Base-by-base conservation (phyloP, 2,797 vertebrate species). In the Enteromius trimaculatus region DNA sequence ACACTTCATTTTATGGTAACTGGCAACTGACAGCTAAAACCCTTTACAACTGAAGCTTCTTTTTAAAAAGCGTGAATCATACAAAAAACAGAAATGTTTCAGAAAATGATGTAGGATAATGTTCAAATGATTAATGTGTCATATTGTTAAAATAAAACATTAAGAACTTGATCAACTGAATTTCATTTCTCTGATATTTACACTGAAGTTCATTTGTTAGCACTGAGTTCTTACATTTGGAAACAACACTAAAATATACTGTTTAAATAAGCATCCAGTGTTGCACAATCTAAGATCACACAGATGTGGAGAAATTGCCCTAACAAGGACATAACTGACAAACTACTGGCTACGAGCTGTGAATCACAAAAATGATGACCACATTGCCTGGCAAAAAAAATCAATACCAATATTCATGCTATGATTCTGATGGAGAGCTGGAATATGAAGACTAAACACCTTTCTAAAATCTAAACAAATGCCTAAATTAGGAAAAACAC, bases 1-100 rank as follows among this genome's bases (percentile, higher is more conserved):
- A 92, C 93, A 91, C 39, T 58, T 79, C 23, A 60, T 23, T 72
- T 79, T 87, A 42, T 55, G 7, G 66, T 86, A 84, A 86, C 76
- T 31, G 26, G 44, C 66, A 71, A 65, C 39, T 42, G 37, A 44
- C 71, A 16, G 60, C 47, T 16, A 19, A 21, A 9, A 29, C 23
- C 23, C 1, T 42, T 64, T 16, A 64, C 37, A 66, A 13, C 31
- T 79, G 19, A 49, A n/a, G 9, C 23, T 4, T 31, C 21, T 21
- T 55, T 21, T 53, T 53, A 29, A 29, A 29, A 71, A 8, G 23
- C 17, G 26, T 49, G 23, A 71, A 44, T 70, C 68, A 26, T 49
- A 23, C 4, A 71, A 17, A 39, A 51, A 19, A 16, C 26, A 51
- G 26, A 26, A 8, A 26, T 44, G 3, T 23, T 44, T 44, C 10